Evolutionary conservation across 2,113 vertebrate species (phyloP).

Genomic region (Meles meles): DNA sequence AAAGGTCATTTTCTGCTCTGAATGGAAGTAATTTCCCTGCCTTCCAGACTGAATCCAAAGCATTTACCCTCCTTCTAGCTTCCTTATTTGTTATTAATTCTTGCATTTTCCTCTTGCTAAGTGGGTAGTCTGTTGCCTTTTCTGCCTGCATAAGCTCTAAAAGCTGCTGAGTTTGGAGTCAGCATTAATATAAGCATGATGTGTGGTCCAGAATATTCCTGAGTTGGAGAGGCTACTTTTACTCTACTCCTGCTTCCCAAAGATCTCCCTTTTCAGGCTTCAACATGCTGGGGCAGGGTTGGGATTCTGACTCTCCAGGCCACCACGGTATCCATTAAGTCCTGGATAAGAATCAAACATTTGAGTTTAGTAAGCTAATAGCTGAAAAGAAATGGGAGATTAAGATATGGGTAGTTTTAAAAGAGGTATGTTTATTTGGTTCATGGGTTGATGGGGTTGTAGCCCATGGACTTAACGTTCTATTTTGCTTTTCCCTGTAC

Average conservation of each 20-base stretch:
- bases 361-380: not conserved
- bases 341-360: slow-evolving; percentile 37
- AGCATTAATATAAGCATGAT: not conserved
- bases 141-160: not conserved
- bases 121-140: not conserved
- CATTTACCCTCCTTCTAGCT: not conserved
- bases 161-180: not conserved
- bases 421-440: not conserved
- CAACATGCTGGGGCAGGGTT: not conserved
- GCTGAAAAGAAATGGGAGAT: not conserved
- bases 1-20: not conserved
- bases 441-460: not conserved
- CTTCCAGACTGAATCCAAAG: not conserved
- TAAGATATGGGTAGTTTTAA: not conserved
- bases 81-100: slow-evolving; percentile 32
- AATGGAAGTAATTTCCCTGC: not conserved
- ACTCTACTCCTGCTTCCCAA: not conserved
- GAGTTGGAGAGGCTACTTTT: not conserved
- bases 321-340: not conserved
- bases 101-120: not conserved
- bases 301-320: not conserved
- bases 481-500: not conserved
- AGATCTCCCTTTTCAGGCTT: not conserved
- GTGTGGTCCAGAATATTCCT: not conserved
- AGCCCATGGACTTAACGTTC: not conserved